These are phyloP conservation scores for Tetrapedia diversipes DNA, from an alignment of 2,888 invertebrate species.

Conservation along the genomic window DNA sequence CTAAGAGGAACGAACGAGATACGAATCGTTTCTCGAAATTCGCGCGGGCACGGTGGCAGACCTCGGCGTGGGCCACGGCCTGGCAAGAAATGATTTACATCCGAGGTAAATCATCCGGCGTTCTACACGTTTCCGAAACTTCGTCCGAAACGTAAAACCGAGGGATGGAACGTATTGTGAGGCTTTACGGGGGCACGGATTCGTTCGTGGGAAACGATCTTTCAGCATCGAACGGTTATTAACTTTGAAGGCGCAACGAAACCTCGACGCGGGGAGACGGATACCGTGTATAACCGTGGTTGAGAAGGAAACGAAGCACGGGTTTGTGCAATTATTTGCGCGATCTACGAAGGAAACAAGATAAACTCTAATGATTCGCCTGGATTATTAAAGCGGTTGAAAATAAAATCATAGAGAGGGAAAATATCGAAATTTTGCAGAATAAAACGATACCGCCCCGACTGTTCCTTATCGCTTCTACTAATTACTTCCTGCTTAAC, in stretches of 20 bases:
- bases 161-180: slow-evolving; percentile 22
- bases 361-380: too few species aligned
- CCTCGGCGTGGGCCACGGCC: slow-evolving; percentile 25
- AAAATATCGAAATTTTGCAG: neutral
- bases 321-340: too few species aligned
- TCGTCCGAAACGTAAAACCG: slow-evolving; percentile 47
- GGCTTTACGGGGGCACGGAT: slow-evolving; percentile 16
- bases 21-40: slow-evolving; percentile 64
- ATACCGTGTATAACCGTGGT: too few species aligned
- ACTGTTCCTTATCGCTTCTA: neutral
- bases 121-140: slow-evolving; percentile 50
- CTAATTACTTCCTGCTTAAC: neutral
- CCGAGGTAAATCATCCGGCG: slow-evolving; percentile 62
- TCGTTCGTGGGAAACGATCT: slow-evolving; percentile 35
- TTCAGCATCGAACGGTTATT: slow-evolving; percentile 12
- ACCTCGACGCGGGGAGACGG: too few species aligned
- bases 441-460: neutral
- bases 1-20: slow-evolving; percentile 24
- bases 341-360: too few species aligned
- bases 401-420: too few species aligned
- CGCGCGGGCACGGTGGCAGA: slow-evolving; percentile 52
- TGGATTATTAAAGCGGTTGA: too few species aligned
- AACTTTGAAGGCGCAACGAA: too few species aligned
- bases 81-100: slow-evolving; percentile 59
- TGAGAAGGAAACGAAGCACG: too few species aligned